Evolutionary conservation across 2,888 invertebrate species (phyloP).

Genomic region (Pelosia muscerda): DNA sequence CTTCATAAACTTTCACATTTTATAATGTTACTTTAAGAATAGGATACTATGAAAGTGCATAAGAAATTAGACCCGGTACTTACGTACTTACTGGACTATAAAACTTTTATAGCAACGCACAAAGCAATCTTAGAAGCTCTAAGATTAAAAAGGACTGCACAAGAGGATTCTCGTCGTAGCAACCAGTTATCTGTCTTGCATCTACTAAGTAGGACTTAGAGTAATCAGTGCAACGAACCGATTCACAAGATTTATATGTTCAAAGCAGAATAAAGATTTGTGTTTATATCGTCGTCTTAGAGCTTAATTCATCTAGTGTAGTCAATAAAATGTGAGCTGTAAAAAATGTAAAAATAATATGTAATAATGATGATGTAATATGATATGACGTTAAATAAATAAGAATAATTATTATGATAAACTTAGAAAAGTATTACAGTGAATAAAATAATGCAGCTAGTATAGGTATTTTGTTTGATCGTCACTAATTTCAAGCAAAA

Average conservation of each 20-base stretch:
- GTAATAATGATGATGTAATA: no score
- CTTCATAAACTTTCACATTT: no score
- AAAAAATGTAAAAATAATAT: no score
- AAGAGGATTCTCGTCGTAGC: constrained; percentile 33
- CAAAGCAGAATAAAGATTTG: constrained; percentile 30
- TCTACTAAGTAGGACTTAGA: constrained; percentile 58
- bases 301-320: not conserved
- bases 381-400: no score
- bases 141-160: constrained; percentile 34
- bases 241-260: constrained; percentile 50
- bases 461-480: no score
- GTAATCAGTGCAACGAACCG: constrained; percentile 60
- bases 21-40: not conserved
- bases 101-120: constrained; percentile 5
- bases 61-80: not conserved
- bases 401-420: no score
- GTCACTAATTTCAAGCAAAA: no score
- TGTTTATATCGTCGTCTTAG: constrained; percentile 13
- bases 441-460: no score
- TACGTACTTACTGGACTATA: not conserved
- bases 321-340: not conserved
- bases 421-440: no score
- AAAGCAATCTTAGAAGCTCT: constrained; percentile 16
- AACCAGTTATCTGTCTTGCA: constrained; percentile 57
- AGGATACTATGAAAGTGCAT: not conserved